phyloP scores from a whole-genome alignment of 1,140 invertebrate species.

The Octopus bimaculoides region DNA sequence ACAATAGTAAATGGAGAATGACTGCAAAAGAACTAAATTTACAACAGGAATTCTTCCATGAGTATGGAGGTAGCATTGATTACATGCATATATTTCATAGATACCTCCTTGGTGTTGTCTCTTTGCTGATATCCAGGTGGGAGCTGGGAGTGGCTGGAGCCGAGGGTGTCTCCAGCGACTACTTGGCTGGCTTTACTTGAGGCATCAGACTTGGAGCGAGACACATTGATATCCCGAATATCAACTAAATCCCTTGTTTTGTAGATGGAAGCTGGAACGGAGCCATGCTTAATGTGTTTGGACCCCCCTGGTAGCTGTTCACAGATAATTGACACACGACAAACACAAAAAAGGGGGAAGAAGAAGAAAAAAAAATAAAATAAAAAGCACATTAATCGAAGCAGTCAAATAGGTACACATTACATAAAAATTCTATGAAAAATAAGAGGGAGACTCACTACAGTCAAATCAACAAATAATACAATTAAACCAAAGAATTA shows the following conservation, averaged over 20 bases:
- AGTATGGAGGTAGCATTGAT: constrained; percentile 1
- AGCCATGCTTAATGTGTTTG: constrained; percentile 27
- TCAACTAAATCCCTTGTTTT: constrained; percentile 7
- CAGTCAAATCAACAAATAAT: too few relatives aligned
- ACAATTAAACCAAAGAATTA: too few relatives aligned
- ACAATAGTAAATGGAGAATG: too few relatives aligned
- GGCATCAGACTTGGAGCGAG: constrained; percentile 33
- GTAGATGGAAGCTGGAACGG: constrained; percentile 25
- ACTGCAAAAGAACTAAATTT: too few relatives aligned
- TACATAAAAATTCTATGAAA: background rate
- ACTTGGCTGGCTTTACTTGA: constrained; percentile 12
- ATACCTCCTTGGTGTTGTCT: constrained; percentile 5
- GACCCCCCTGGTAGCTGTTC: constrained; percentile 24
- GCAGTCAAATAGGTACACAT: constrained; percentile 7
- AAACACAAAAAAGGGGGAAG: background rate
- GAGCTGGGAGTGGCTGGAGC: background rate
- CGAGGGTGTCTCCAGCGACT: background rate
- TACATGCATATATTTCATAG: constrained; percentile 3
- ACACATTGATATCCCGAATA: constrained; percentile 18
- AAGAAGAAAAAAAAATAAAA: too few relatives aligned
- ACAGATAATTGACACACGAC: constrained; percentile 10
- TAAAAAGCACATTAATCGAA: constrained; percentile 4
- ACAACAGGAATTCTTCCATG: background rate
- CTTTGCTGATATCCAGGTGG: background rate
- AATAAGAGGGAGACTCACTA: too few relatives aligned